Percentiles rank a stretch among this genome's conserved stretches.
Conservation (phyloP, 1,140 invertebrate genomes). For the Ceratoteleas bidentatus region DNA sequence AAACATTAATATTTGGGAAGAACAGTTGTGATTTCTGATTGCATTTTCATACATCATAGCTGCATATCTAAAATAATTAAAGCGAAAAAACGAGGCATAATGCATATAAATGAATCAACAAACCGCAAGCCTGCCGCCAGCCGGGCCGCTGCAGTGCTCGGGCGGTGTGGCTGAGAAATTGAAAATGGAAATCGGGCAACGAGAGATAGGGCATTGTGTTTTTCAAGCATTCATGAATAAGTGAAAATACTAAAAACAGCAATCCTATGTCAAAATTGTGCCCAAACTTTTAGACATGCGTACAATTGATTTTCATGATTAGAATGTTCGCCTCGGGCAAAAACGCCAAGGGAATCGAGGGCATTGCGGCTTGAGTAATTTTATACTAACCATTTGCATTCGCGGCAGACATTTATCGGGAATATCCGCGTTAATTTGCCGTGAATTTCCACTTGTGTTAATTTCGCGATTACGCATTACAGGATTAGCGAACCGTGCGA, state of each 20-base stretch:
- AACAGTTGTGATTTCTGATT: slow-evolving; percentile 27
- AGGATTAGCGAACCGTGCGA: slow-evolving; percentile 34
- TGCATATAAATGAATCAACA: slow-evolving; percentile 79
- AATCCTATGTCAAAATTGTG: slow-evolving; percentile 21
- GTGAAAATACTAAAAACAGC: slow-evolving; percentile 53
- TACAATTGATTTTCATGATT: slow-evolving; percentile 31
- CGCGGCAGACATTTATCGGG: slow-evolving; percentile 26
- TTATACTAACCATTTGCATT: slow-evolving; percentile 12
- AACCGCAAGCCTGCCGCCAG: slow-evolving; percentile 74
- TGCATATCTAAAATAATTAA: slow-evolving; percentile 51
- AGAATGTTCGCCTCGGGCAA: neutral
- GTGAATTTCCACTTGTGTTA: slow-evolving; percentile 39
- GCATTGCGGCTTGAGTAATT: neutral
- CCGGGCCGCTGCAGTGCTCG: slow-evolving; percentile 68
- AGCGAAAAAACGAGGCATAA: slow-evolving; percentile 64
- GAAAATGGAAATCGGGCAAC: slow-evolving; percentile 79
- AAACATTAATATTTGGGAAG: slow-evolving; percentile 26
- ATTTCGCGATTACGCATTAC: slow-evolving; percentile 37
- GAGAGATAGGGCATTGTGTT: slow-evolving; percentile 55
- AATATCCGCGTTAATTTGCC: slow-evolving; percentile 32
- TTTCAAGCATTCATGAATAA: slow-evolving; percentile 61
- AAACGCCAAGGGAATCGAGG: no score
- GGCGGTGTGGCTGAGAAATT: slow-evolving; percentile 75
- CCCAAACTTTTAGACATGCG: slow-evolving; percentile 17
- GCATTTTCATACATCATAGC: slow-evolving; percentile 17